phyloP scores from a whole-genome alignment of 2,113 vertebrate species.

The Mesocricetus auratus region DNA sequence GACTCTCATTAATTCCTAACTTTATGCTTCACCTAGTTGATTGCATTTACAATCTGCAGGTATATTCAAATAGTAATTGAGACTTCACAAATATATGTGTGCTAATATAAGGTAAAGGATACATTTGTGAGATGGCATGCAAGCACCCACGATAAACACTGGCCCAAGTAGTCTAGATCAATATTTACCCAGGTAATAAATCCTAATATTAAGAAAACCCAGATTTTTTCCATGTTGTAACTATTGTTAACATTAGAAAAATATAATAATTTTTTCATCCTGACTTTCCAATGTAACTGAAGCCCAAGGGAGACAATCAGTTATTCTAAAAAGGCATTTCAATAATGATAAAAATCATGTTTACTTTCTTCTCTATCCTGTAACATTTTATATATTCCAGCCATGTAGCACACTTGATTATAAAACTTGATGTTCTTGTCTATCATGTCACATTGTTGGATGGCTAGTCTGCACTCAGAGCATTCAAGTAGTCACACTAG shows the following conservation, averaged over 20 bases:
- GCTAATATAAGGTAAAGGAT: not conserved
- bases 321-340: constrained; percentile 56
- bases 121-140: not conserved
- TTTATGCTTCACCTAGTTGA: not conserved
- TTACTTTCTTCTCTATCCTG: not conserved
- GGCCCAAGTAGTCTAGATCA: not conserved
- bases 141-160: constrained; percentile 6
- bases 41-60: not conserved
- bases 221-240: constrained; percentile 33
- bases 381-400: not conserved
- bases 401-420: not conserved
- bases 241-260: constrained; percentile 44
- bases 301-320: constrained; percentile 49
- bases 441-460: not conserved
- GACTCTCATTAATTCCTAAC: not conserved
- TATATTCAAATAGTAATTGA: not conserved
- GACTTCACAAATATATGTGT: constrained; percentile 1
- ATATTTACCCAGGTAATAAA: constrained; percentile 55
- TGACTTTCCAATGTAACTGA: constrained; percentile 56
- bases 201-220: constrained; percentile 42
- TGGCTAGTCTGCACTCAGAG: not conserved
- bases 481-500: not conserved
- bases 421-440: not conserved
- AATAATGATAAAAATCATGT: constrained; percentile 29
- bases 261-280: constrained; percentile 21